Percentiles rank a stretch among this genome's conserved stretches.
Conservation (phyloP, 2,888 invertebrate species). For the Harmothoe impar region DNA sequence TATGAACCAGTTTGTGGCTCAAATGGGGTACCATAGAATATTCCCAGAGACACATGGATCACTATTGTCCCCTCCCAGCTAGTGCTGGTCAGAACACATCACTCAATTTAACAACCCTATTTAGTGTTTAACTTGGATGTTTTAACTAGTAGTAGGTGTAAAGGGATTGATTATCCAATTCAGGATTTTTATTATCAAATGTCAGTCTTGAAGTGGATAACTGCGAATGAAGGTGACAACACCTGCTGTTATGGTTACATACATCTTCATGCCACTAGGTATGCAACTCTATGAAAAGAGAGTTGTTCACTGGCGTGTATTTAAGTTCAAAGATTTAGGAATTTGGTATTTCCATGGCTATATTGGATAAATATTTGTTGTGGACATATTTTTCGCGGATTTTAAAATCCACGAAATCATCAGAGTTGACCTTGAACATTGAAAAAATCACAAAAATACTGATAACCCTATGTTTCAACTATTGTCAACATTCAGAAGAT, state of each 20-base stretch:
- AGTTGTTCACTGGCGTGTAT: too few relatives aligned
- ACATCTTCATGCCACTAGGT: not conserved
- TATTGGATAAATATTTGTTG: too few relatives aligned
- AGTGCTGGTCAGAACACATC: not conserved
- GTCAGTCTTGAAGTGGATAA: not conserved
- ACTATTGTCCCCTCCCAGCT: not conserved
- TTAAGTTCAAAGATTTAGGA: too few relatives aligned
- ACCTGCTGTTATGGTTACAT: not conserved
- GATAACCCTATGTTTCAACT: too few relatives aligned
- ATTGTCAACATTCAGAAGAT: too few relatives aligned
- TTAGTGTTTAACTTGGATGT: not conserved
- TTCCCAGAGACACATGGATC: not conserved
- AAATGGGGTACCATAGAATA: not conserved
- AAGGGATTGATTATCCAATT: not conserved
- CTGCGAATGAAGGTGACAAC: not conserved
- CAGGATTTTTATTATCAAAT: not conserved
- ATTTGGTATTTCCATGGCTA: too few relatives aligned
- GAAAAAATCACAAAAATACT: too few relatives aligned
- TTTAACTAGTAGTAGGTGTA: not conserved
- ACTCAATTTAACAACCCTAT: not conserved
- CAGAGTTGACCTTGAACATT: too few relatives aligned
- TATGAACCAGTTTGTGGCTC: constrained; percentile 51
- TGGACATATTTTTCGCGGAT: too few relatives aligned
- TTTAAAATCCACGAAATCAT: too few relatives aligned
- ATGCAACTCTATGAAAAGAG: not conserved